Evolutionary conservation across 1,140 invertebrate species (phyloP), one percentile per base, ranked within the genome.

Genomic region (Papilio xuthus): DNA sequence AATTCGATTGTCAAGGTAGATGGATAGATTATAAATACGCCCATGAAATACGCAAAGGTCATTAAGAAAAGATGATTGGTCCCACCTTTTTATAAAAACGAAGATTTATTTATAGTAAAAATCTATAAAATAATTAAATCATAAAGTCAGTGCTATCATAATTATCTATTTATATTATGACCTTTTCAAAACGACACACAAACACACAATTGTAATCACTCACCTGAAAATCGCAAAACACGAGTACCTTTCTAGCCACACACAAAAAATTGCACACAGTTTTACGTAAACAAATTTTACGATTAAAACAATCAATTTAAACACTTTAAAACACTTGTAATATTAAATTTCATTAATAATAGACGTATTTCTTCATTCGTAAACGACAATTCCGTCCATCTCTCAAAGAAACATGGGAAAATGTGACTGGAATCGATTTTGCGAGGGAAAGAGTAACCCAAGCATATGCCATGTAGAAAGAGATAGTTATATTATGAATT

Each of bases 351-450:
- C 20, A 73, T 73, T 47, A 20, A 42, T 20, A 42, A 73, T 50
- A 23, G n/a, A 28, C 71, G 13, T 67, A 63, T 69, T 47, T 44
- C 7, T 44, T 77, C n/a, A 72, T 41, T 15, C 23, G 18, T 9
- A 67, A 73, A 26, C 37, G 41, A 42, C 26, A 73, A 50, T 20
- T 44, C 23, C 71, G 71, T 44, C 71, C 9, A 42, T 8, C 71
- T 28, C 71, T 20, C 78, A 71, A 44, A 13, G 42, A 47, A 20
- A 73, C 80, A 47, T 50, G 26, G 26, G 56, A 77, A 76, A 81
- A 79, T 81, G 78, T 83, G 78, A 67, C 50, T 28, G 56, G 79
- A 80, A 88, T 86, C 86, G 86, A 88, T 86, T 86, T 85, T 82
- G 63, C 83, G 80, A 79, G 80, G 78, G 80, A 83, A 84, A 80